Percentiles rank a stretch among this genome's conserved stretches.
These are phyloP conservation scores for Metacarcinus magister DNA, from an alignment of 2,888 invertebrate species.

Conservation along the genomic window DNA sequence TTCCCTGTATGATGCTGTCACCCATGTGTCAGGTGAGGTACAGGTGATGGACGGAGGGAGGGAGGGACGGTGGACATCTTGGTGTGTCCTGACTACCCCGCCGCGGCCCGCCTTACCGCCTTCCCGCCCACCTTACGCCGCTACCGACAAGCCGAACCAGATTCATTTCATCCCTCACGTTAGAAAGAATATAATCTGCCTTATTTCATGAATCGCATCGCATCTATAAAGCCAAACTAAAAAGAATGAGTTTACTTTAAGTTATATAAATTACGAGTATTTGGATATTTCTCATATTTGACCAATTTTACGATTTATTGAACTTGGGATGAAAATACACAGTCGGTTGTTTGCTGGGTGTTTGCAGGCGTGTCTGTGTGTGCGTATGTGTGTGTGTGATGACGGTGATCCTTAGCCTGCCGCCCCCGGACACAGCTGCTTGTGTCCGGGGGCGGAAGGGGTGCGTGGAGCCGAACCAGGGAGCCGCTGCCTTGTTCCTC, in stretches of 20 bases:
- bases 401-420: not conserved
- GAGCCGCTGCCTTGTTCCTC: slow-evolving; percentile 6
- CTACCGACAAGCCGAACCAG: not conserved
- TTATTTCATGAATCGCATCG: not conserved
- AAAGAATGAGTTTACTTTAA: not conserved
- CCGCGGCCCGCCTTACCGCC: not conserved
- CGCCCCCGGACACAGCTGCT: not conserved
- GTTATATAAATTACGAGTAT: not conserved
- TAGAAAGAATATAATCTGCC: not conserved
- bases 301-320: not conserved
- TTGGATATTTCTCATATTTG: not conserved
- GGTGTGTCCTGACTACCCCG: not conserved
- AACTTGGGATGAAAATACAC: not conserved
- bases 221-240: not conserved
- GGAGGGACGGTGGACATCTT: not conserved
- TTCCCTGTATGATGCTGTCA: not conserved
- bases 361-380: slow-evolving; percentile 53
- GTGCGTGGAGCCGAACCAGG: slow-evolving; percentile 46
- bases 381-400: not conserved
- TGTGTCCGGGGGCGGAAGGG: slow-evolving; percentile 31
- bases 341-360: not conserved
- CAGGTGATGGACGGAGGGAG: not conserved
- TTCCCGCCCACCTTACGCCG: not conserved
- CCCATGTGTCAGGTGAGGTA: not conserved
- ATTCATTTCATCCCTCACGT: not conserved